These are phyloP conservation scores for Astur gentilis DNA, from an alignment of 2,113 vertebrate species.

Conservation along the genomic window DNA sequence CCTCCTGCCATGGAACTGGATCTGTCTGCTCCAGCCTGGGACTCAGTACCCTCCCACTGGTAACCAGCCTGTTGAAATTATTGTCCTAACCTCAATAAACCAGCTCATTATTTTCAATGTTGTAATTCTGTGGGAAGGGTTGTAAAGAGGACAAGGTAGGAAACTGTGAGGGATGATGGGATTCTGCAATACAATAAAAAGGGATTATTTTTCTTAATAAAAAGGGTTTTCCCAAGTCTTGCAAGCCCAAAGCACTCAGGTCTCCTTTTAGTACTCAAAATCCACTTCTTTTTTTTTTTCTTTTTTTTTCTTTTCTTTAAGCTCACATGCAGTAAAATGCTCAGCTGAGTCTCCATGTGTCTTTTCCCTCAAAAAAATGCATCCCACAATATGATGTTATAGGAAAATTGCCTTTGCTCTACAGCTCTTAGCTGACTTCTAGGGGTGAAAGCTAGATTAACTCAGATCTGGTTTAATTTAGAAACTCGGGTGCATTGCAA, in stretches of 20 bases:
- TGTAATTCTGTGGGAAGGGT: conserved; percentile 1
- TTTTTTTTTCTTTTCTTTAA: not conserved
- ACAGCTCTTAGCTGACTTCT: not conserved
- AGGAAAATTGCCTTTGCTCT: not conserved
- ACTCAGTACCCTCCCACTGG: not conserved
- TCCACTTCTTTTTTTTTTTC: not conserved
- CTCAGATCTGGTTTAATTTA: not conserved
- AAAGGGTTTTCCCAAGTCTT: conserved; percentile 31
- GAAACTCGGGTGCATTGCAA: not conserved
- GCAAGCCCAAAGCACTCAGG: not conserved
- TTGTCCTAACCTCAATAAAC: not conserved
- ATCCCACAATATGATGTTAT: not conserved
- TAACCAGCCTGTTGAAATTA: not conserved
- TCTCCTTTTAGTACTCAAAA: conserved; percentile 20
- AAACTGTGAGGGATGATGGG: conserved; percentile 15
- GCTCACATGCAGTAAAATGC: not conserved
- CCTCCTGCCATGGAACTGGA: not conserved
- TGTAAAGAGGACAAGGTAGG: not conserved
- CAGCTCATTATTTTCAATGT: not conserved
- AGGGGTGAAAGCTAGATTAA: not conserved
- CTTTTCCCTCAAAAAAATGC: conserved; percentile 34
- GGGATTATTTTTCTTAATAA: conserved; percentile 63
- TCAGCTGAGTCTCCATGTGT: not conserved
- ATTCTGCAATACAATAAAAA: conserved; percentile 60
- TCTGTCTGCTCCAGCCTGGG: not conserved